Evolutionary conservation across 2,888 invertebrate species (phyloP).

Genomic region (Pristionchus mayeri): DNA sequence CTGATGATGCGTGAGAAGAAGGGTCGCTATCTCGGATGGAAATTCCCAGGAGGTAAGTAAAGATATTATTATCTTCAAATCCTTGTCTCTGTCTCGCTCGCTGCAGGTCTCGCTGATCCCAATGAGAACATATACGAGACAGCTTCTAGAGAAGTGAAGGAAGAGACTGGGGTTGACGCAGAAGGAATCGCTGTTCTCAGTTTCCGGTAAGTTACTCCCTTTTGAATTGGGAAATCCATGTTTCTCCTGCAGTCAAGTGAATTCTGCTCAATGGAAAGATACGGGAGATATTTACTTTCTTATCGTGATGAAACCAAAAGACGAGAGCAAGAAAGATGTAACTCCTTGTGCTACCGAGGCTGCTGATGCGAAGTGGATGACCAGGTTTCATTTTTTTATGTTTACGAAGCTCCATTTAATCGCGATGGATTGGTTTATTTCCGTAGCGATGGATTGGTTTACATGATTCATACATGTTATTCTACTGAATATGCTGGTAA

Average conservation of each 20-base stretch:
- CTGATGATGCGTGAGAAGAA: slow-evolving; percentile 87
- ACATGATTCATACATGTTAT: too few species aligned
- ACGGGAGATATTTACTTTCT: slow-evolving; percentile 61
- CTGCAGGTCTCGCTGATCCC: slow-evolving; percentile 81
- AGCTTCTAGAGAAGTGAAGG: slow-evolving; percentile 88
- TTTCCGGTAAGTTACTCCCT: slow-evolving; percentile 52
- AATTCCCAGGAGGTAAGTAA: slow-evolving; percentile 87
- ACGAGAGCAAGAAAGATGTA: slow-evolving; percentile 52
- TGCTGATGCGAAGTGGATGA: slow-evolving; percentile 58
- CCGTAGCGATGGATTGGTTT: too few species aligned
- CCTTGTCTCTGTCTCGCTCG: too few species aligned
- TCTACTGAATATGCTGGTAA: too few species aligned
- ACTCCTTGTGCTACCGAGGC: slow-evolving; percentile 56
- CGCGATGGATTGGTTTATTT: too few species aligned
- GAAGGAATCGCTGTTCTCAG: slow-evolving; percentile 53
- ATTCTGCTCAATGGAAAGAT: slow-evolving; percentile 49
- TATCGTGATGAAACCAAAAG: slow-evolving; percentile 58
- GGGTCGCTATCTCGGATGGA: slow-evolving; percentile 83
- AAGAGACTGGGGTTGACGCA: slow-evolving; percentile 87
- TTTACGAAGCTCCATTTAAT: too few species aligned
- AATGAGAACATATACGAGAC: slow-evolving; percentile 89
- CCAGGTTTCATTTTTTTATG: slow-evolving; percentile 16
- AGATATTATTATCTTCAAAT: neutral
- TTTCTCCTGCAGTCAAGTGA: slow-evolving; percentile 52
- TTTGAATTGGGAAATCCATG: neutral